These are phyloP conservation scores for Sarcophaga carnaria DNA, from an alignment of 2,888 invertebrate species.

Conservation along the genomic window DNA sequence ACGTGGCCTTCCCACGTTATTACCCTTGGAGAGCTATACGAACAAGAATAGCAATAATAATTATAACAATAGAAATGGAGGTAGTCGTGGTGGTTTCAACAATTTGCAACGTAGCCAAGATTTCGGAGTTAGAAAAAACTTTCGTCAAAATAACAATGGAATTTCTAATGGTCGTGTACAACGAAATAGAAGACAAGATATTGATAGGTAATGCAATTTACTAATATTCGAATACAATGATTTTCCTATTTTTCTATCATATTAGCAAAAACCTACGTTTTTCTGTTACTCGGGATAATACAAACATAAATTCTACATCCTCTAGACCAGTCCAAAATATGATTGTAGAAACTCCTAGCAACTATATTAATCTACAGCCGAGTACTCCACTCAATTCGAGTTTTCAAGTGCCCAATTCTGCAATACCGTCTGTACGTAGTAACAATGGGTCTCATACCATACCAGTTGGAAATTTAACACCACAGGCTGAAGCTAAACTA, in stretches of 20 bases:
- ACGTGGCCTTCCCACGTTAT: conserved; percentile 72
- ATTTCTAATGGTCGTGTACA: conserved; percentile 68
- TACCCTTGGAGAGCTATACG: conserved; percentile 62
- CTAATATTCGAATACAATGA: background rate
- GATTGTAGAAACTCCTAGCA: conserved; percentile 69
- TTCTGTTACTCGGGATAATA: conserved; percentile 54
- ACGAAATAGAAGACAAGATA: conserved; percentile 60
- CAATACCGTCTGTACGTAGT: background rate
- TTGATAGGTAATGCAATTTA: conserved; percentile 56
- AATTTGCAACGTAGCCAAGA: conserved; percentile 19
- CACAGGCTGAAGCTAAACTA: conserved; percentile 49
- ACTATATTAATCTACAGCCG: conserved; percentile 38
- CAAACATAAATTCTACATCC: background rate
- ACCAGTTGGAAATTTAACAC: conserved; percentile 61
- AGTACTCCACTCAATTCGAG: conserved; percentile 51
- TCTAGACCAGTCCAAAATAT: conserved; percentile 58
- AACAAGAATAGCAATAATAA: conserved; percentile 39
- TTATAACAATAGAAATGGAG: conserved; percentile 22
- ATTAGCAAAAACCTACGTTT: conserved; percentile 71
- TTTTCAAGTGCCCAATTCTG: conserved; percentile 39
- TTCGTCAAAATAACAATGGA: conserved; percentile 19
- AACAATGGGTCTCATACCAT: conserved; percentile 26
- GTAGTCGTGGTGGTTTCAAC: conserved; percentile 1
- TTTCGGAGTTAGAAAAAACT: background rate
- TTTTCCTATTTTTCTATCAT: background rate